Conservation (phyloP, 2,797 vertebrate species). For the Kryptopterus vitreolus region DNA sequence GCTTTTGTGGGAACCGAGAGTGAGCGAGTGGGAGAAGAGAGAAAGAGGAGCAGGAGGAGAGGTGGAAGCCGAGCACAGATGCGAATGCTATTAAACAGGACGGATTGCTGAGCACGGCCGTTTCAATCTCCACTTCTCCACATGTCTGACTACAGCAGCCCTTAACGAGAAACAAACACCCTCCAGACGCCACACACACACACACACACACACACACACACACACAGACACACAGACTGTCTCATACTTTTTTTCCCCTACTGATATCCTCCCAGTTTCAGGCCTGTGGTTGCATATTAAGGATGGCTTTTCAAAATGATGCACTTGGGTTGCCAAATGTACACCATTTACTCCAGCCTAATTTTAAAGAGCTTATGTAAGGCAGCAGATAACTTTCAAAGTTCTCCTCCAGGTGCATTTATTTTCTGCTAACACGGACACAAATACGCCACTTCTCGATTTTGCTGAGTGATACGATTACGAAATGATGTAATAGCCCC, state of each 20-base stretch:
- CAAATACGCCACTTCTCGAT: background rate
- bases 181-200: constrained; percentile 21
- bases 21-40: constrained; percentile 21
- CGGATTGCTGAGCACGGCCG: constrained; percentile 61
- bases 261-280: constrained; percentile 10
- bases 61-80: constrained; percentile 58
- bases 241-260: constrained; percentile 4
- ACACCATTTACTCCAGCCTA: background rate
- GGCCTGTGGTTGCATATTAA: constrained; percentile 16
- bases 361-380: constrained; percentile 12
- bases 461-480: constrained; percentile 11
- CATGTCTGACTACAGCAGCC: constrained; percentile 47
- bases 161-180: constrained; percentile 40
- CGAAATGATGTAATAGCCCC: background rate
- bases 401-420: constrained; percentile 18
- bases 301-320: constrained; percentile 5
- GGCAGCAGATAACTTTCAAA: background rate
- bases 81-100: constrained; percentile 62
- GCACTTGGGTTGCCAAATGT: background rate
- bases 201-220: constrained; percentile 21
- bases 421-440: constrained; percentile 5
- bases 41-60: constrained; percentile 35
- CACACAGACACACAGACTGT: constrained; percentile 6
- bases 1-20: constrained; percentile 23
- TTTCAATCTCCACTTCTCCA: constrained; percentile 55